phyloP scores from a whole-genome alignment of 2,797 vertebrate genomes.

The Calcarius lapponicus region DNA sequence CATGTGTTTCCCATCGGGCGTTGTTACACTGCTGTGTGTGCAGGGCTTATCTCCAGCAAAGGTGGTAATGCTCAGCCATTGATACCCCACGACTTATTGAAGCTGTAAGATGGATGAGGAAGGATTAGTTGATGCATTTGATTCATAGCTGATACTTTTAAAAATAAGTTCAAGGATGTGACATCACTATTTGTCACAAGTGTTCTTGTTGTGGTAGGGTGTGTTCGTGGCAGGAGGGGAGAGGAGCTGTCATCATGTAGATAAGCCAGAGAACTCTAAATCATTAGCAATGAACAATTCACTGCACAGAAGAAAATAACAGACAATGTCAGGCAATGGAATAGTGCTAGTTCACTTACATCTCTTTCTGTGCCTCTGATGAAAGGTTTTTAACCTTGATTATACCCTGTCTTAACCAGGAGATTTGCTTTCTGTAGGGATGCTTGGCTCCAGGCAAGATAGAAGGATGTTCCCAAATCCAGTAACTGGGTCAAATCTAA shows the following conservation, averaged over 20 bases:
- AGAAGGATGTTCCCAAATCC: slow-evolving; percentile 51
- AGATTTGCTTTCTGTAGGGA: slow-evolving; percentile 47
- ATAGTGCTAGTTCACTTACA: slow-evolving; percentile 19
- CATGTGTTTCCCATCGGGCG: not conserved
- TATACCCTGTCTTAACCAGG: not conserved
- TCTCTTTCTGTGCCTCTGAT: slow-evolving; percentile 4
- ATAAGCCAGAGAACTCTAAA: slow-evolving; percentile 17
- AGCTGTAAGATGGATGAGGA: not conserved
- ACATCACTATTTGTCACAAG: slow-evolving; percentile 34
- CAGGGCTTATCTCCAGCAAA: slow-evolving; percentile 1
- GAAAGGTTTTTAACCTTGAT: slow-evolving; percentile 57
- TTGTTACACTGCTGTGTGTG: not conserved
- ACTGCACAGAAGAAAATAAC: not conserved
- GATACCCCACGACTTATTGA: not conserved
- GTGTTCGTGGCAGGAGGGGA: not conserved
- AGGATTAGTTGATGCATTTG: not conserved
- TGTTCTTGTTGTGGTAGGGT: not conserved
- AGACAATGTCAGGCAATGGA: slow-evolving; percentile 5
- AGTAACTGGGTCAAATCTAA: slow-evolving; percentile 64
- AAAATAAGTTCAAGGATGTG: slow-evolving; percentile 20
- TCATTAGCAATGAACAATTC: slow-evolving; percentile 50
- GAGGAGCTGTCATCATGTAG: not conserved
- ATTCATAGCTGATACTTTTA: not conserved
- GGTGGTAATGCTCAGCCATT: not conserved
- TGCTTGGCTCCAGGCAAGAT: slow-evolving; percentile 46